Base-by-base conservation (phyloP, 1,140 invertebrate genomes). In the Branchinecta lindahli region DNA sequence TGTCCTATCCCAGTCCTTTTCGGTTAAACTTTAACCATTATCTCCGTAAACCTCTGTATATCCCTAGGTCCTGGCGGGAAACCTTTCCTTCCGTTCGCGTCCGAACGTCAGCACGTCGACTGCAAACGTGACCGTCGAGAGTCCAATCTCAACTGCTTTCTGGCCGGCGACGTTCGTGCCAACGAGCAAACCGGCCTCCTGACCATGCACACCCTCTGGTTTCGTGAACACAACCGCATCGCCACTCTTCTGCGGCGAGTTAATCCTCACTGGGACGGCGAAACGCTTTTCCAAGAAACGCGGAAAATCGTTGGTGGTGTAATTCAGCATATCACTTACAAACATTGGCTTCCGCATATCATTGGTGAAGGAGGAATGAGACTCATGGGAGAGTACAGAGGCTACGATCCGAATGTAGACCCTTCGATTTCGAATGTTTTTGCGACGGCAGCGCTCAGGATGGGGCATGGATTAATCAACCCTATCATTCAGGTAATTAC, bases 381-480 rank as follows among this genome's bases (percentile, higher is more conserved):
- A 68, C 82, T 87, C 76, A 76, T 97, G 12, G 90, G 90, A 0
- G 73, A 81, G 20, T 98, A 96, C 75, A 77, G 80, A 52, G 90
- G 88, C 8, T 68, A 98, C 77, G 80, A 86, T 74, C 83, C 90
- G 0, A 80, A 85, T 66, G 71, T 93, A 0, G 87, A 98, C 78
- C 88, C 95, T 3, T 85, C 86, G 7, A 90, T 98, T 74, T 85
- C 91, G 0, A 99, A 98, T 77, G 94, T 92, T 46, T 99, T 99
- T 81, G 94, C 96, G 1, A 96, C 96, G 0, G 95, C 94, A 46
- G 96, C 94, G 8, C 80, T 98, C 12, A 82, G 96, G 69, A 98
- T 99, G 79, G 96, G 96, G 0, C 96, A 99, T 79, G 91, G 94
- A 1, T 80, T 99, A 21, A 96, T 99, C 65, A 96, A 98, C 78